Evolutionary conservation across 2,797 vertebrate genomes (phyloP).

Genomic region (Argya squamiceps): DNA sequence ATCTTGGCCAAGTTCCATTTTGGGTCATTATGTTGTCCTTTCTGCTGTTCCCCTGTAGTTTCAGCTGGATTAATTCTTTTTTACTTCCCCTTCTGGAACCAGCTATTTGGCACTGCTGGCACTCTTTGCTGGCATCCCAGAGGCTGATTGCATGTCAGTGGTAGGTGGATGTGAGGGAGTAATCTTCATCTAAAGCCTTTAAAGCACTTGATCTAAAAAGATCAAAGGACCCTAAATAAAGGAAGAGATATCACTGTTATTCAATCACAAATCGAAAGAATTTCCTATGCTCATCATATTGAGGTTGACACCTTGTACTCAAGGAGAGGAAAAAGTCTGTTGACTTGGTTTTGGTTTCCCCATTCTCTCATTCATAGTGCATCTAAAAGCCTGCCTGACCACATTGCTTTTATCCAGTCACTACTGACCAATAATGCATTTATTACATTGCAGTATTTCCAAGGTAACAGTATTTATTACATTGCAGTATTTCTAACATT

Average conservation of each 20-base stretch:
- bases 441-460: slow-evolving; percentile 51
- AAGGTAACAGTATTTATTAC: slow-evolving; percentile 54
- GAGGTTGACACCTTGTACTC: not conserved
- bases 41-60: slow-evolving; percentile 39
- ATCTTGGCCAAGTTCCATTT: slow-evolving; percentile 47
- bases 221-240: slow-evolving; percentile 32
- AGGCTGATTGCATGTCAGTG: slow-evolving; percentile 9
- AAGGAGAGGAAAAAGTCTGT: not conserved
- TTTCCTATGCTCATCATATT: not conserved
- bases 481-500: slow-evolving; percentile 55
- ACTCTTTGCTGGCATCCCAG: slow-evolving; percentile 20
- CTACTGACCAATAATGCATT: slow-evolving; percentile 52
- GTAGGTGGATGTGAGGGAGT: not conserved
- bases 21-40: slow-evolving; percentile 59
- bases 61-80: slow-evolving; percentile 47
- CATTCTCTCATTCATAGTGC: not conserved
- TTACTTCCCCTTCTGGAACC: slow-evolving; percentile 17
- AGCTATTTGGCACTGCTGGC: slow-evolving; percentile 15
- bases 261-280: not conserved
- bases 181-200: slow-evolving; percentile 29
- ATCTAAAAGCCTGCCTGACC: not conserved
- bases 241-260: slow-evolving; percentile 4
- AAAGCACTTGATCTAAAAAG: slow-evolving; percentile 21
- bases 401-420: not conserved
- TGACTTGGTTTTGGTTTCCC: not conserved